Evolutionary conservation across 2,113 vertebrate species (phyloP).

Genomic region (Sphaerodactylus townsendi): DNA sequence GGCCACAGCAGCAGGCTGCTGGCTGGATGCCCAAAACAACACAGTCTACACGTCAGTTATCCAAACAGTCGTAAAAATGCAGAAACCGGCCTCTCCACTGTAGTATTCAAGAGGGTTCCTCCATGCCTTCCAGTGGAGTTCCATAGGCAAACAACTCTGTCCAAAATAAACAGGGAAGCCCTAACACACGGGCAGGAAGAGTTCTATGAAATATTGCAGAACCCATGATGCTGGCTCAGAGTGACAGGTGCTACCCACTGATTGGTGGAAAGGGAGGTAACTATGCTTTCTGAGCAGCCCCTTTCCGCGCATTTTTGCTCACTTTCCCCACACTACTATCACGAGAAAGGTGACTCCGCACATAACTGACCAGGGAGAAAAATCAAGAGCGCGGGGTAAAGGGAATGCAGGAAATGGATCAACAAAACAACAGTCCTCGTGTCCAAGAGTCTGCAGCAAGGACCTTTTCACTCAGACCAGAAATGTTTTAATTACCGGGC

Average conservation of each 20-base stretch:
- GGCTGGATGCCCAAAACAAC: slow-evolving; percentile 1
- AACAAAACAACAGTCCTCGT: neutral
- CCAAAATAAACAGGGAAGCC: neutral
- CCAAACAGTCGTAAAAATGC: neutral
- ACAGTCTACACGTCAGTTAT: neutral
- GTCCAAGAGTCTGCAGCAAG: neutral
- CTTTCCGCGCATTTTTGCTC: neutral
- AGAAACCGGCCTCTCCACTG: neutral
- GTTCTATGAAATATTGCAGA: neutral
- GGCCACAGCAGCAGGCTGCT: neutral
- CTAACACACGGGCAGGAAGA: neutral
- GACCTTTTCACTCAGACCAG: neutral
- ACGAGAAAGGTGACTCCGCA: neutral
- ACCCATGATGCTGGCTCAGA: neutral
- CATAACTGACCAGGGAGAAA: neutral
- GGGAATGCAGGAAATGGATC: neutral
- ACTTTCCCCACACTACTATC: neutral
- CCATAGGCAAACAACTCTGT: neutral
- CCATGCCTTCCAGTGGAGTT: neutral
- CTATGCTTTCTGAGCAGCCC: neutral
- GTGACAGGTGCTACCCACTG: neutral
- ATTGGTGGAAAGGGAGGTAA: neutral
- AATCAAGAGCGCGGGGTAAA: too few relatives aligned
- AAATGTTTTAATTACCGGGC: neutral
- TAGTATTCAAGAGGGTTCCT: neutral